Evolutionary conservation across 2,888 invertebrate genomes (phyloP), one percentile per base, ranked within the genome.

Genomic region (Epistrophella euchroma): DNA sequence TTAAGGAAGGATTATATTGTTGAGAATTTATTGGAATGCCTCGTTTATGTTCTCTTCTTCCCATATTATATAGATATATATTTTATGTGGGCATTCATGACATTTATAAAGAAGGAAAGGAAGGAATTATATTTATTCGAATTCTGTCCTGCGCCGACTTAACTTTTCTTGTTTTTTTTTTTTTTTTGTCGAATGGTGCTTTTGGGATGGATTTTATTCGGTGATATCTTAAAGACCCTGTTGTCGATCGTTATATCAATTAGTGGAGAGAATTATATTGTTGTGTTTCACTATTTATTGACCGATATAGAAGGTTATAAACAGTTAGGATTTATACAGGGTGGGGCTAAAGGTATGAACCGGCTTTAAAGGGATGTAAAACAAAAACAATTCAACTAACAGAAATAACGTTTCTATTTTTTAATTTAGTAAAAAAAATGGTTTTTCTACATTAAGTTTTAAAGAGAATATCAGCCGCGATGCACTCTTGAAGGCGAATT

Each of bases 1-100:
- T 68, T 9, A 32, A 56, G 25, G 28, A 56, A 62, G 68, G 70
- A 64, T 74, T 70, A 64, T 64, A 43, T 55, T 45, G 37, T 25
- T 28, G 28, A 28, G 58, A 82, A 82, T 82, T 82, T 83, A 78
- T 83, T 73, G 37, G 74, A 70, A 68, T 77, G 60, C 47, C 43
- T 64, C 7, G 37, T 58, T 58, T 22, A 58, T 22, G 58, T 35
- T 58, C 2, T 58, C 2, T 22, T 37, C 22, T 37, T 22, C 37
- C 15, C 40, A 60, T 40, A 60, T 40, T 40, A 37, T 10, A 32
- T 64, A 15, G 15, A 17, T 35, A 56, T 6, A 28, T 1, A 32
- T 2, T 10, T 6, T 35, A 15, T 40, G 40, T 37, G 19, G 28
- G 43, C 6, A 25, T 32, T 70, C 47, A 40, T 76, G 60, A 50